Evolutionary conservation across 37 sponge, comb jelly and placozoan species (phyloP).

Genomic region (Cliona cf. orientalis): DNA sequence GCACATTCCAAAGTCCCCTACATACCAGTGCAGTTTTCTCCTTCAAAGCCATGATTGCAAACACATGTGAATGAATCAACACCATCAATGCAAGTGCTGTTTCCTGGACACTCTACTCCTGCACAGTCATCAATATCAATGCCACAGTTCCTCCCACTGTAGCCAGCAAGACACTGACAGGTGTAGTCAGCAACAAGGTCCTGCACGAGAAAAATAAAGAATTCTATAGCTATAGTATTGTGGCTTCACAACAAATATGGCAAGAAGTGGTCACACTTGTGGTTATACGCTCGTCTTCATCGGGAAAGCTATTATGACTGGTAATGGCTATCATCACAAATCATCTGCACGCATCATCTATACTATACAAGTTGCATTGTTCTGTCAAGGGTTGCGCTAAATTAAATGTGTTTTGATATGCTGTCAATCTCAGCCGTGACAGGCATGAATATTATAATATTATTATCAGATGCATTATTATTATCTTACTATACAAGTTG

Average conservation of each 20-base stretch:
- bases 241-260: too few species aligned
- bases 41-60: slow-evolving; percentile 27
- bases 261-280: too few species aligned
- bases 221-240: background rate
- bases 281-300: too few species aligned
- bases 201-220: background rate
- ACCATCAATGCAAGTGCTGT: slow-evolving; percentile 14
- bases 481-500: slow-evolving; percentile 20
- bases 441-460: background rate
- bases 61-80: background rate
- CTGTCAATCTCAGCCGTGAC: background rate
- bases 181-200: slow-evolving; percentile 12
- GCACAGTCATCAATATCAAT: background rate
- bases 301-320: background rate
- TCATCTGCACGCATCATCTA: background rate
- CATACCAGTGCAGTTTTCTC: slow-evolving; percentile 31
- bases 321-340: background rate
- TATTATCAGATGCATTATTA: background rate
- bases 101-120: background rate
- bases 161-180: slow-evolving; percentile 13
- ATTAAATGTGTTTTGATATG: background rate
- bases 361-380: background rate
- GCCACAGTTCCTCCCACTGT: slow-evolving; percentile 12
- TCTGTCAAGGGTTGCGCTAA: background rate
- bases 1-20: background rate